Evolutionary conservation across 2,113 vertebrate genomes (phyloP).

Genomic region (Archilochus colubris): DNA sequence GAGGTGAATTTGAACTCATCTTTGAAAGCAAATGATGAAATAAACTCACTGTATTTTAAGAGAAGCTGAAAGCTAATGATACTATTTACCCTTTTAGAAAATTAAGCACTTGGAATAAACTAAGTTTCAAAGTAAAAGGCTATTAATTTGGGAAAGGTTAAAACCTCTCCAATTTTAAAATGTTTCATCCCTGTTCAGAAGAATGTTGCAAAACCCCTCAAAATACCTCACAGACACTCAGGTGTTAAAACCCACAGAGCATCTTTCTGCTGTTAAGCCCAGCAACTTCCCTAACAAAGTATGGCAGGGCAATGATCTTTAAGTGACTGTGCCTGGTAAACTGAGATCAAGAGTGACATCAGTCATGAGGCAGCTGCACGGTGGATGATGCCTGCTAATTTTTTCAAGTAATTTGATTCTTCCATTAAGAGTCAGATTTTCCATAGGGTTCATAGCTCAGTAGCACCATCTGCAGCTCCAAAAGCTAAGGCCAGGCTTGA

Average conservation of each 20-base stretch:
- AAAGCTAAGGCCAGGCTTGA: background rate
- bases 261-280: background rate
- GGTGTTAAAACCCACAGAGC: background rate
- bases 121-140: background rate
- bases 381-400: background rate
- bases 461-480: constrained; percentile 51
- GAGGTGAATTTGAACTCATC: background rate
- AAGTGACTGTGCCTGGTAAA: background rate
- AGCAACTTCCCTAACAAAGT: background rate
- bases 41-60: background rate
- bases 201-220: background rate
- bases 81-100: background rate
- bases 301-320: background rate
- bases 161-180: background rate
- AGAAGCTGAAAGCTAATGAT: background rate
- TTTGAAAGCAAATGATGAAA: background rate
- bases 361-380: background rate
- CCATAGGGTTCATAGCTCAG: constrained; percentile 10
- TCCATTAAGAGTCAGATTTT: background rate
- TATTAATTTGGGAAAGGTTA: background rate
- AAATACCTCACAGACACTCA: background rate
- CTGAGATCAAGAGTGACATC: constrained; percentile 12
- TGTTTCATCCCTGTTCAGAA: background rate
- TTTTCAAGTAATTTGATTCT: constrained; percentile 22
- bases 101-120: background rate